Conservation (phyloP, 1,140 invertebrate genomes). For the Drosophila watanabei region DNA sequence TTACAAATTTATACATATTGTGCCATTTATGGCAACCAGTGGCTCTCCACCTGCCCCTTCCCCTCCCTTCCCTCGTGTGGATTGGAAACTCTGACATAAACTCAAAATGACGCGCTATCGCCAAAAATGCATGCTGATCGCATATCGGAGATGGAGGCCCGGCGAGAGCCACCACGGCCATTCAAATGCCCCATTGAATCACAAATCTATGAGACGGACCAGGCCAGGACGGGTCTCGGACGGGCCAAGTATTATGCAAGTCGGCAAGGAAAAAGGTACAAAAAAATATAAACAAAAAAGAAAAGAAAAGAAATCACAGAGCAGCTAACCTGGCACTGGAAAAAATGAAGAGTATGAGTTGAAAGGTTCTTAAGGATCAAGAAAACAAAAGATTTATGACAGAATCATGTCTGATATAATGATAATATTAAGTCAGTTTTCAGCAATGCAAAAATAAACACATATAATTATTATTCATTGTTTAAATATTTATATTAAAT, state of each 20-base stretch:
- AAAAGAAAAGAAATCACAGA: constrained; percentile 33
- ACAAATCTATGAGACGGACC: constrained; percentile 69
- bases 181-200: constrained; percentile 79
- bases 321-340: neutral
- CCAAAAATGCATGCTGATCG: constrained; percentile 82
- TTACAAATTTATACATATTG: constrained; percentile 85
- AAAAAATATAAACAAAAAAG: neutral
- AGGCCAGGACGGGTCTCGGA: neutral
- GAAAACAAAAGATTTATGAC: neutral
- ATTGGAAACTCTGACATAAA: constrained; percentile 60
- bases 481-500: neutral
- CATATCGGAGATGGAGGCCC: constrained; percentile 33
- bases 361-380: neutral
- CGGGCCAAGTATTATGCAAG: constrained; percentile 67
- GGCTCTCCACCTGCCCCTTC: constrained; percentile 39
- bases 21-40: constrained; percentile 81
- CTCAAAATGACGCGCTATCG: constrained; percentile 79
- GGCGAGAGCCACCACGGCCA: constrained; percentile 28
- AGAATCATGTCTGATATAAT: no score
- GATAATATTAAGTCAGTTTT: no score
- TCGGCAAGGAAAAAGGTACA: constrained; percentile 19
- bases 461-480: neutral
- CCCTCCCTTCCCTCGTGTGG: neutral
- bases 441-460: no score
- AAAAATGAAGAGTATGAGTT: neutral